phyloP scores from a whole-genome alignment of 2,888 invertebrate species.

The Heteromyza rotundicornis region DNA sequence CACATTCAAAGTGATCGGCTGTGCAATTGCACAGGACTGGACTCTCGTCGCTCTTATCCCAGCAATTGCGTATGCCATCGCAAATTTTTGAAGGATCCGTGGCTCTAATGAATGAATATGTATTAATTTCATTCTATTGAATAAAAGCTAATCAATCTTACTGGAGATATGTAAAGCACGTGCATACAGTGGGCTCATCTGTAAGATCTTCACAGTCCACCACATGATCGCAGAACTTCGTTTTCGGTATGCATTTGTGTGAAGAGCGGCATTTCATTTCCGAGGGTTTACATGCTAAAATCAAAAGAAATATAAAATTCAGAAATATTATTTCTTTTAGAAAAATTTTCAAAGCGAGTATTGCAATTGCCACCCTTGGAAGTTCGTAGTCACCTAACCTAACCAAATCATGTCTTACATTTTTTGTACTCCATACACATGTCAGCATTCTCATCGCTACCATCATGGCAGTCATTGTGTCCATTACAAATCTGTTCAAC shows the following conservation, averaged over 20 bases:
- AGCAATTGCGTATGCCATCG: constrained; percentile 78
- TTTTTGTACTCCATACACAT: constrained; percentile 46
- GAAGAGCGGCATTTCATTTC: constrained; percentile 72
- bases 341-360: too few relatives aligned
- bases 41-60: constrained; percentile 79
- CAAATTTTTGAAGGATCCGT: constrained; percentile 75
- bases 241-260: constrained; percentile 73
- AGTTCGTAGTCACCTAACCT: too few relatives aligned
- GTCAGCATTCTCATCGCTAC: constrained; percentile 68
- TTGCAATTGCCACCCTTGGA: too few relatives aligned
- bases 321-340: too few relatives aligned
- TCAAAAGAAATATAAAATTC: constrained; percentile 11
- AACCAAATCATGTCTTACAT: too few relatives aligned
- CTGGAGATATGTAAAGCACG: constrained; percentile 72
- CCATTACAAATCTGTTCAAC: constrained; percentile 71
- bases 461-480: constrained; percentile 72
- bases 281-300: constrained; percentile 68
- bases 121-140: background rate
- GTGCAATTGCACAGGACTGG: constrained; percentile 71
- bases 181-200: constrained; percentile 73
- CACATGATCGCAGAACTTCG: constrained; percentile 71
- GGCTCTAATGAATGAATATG: constrained; percentile 53
- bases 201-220: constrained; percentile 75
- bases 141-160: constrained; percentile 33
- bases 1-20: constrained; percentile 64